Evolutionary conservation across 1,140 invertebrate genomes (phyloP), one percentile per base, ranked within the genome.

Genomic region (Drosophila ananassae): DNA sequence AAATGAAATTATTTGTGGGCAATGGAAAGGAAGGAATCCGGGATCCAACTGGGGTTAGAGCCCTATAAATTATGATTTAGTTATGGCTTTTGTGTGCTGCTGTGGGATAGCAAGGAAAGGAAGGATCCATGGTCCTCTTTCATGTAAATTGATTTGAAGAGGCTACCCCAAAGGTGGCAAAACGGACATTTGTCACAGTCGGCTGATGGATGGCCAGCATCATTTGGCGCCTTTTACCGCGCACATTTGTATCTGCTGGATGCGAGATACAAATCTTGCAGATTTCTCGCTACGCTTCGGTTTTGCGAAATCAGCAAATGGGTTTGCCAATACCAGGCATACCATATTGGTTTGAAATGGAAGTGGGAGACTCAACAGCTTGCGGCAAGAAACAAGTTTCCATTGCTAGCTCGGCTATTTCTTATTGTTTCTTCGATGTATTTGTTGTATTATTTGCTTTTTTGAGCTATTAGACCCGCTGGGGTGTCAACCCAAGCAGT

Each of bases 401-500:
- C 60, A 85, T 77, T 74, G 52, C 41, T 21, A 69, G 52, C 60
- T 30, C 21, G 47, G 64, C 52, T 30, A 41, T 37, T 48, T 37
- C 8, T 32, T 52, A 10, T 52, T 52, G 9, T 52, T 21, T 51
- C 12, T 32, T 28, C 17, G 17, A 17, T 17, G 17, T 17, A 17
- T 9, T n/a, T 32, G 25, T 28, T 28, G 30, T 32, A 32, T 32
- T 37, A 12, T 37, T 34, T 34, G 9, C 4, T 44, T 21, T 44
- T 17, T 68, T 68, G 50, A 69, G 82, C 68, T 81, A 85, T 81
- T 85, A 63, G 75, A 82, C 62, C 61, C 63, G 61, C 59, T 68
- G 71, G 63, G 82, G 74, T 87, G 82, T 87, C 83, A 87, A 87
- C 78, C 82, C 71, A 76, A 85, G 78, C 82, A 85, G 54, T 72